These are phyloP conservation scores for Tenthredo notha DNA, from an alignment of 2,888 invertebrate genomes.

Conservation along the genomic window DNA sequence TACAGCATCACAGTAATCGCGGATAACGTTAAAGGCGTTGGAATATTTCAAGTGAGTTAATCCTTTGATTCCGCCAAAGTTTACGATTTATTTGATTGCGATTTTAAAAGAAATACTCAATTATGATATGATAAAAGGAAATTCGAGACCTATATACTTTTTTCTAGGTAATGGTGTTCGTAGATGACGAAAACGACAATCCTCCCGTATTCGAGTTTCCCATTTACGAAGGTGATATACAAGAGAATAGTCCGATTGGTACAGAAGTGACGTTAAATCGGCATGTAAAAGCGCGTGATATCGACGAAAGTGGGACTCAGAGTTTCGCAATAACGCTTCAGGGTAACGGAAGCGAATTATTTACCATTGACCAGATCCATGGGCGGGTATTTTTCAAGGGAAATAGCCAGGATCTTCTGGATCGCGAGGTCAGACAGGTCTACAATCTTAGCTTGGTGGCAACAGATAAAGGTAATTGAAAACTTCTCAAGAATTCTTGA, in stretches of 20 bases:
- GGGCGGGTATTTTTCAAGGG: conserved; percentile 83
- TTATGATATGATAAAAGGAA: neutral
- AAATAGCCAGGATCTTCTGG: conserved; percentile 80
- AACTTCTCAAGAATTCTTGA: conserved; percentile 40
- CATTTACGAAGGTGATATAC: conserved; percentile 87
- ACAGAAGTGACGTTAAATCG: conserved; percentile 86
- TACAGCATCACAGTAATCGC: conserved; percentile 90
- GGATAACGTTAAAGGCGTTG: conserved; percentile 86
- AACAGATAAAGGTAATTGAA: conserved; percentile 81
- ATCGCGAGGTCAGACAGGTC: conserved; percentile 86
- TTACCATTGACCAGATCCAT: conserved; percentile 83
- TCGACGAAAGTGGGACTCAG: conserved; percentile 85
- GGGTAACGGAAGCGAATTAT: conserved; percentile 88
- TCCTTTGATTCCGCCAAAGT: neutral
- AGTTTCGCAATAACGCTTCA: conserved; percentile 85
- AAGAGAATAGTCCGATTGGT: conserved; percentile 87
- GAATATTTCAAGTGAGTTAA: conserved; percentile 85
- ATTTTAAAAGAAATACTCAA: neutral
- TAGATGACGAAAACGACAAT: conserved; percentile 94
- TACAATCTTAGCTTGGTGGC: conserved; percentile 88
- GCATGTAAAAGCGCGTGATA: conserved; percentile 86
- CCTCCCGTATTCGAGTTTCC: conserved; percentile 88
- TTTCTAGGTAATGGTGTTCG: conserved; percentile 83
- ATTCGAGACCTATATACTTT: neutral
- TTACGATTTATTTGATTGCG: conserved; percentile 4